Base-by-base conservation (phyloP, 2,113 vertebrate genomes). In the Myiozetetes cayanensis region DNA sequence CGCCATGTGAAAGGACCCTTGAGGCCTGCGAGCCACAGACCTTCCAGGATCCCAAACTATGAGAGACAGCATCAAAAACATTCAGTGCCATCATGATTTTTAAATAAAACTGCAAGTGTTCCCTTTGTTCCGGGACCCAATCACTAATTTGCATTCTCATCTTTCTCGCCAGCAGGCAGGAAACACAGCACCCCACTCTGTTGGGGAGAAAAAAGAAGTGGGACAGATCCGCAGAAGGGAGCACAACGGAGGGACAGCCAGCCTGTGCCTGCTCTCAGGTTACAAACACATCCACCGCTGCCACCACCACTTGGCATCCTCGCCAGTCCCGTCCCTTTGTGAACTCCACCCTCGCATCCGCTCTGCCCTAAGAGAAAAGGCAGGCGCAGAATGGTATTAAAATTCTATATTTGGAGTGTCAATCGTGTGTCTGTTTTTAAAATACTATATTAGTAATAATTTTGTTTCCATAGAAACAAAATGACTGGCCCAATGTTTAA, bases 401-500 rank as follows among this genome's bases (percentile, higher is more conserved):
- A 97, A 90, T 94, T 97, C 95, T 97, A 95, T 97, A 96, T 97
- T 97, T 97, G 96, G 95, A 97, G 95, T 97, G 96, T 97, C 96
- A 96, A 85, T 84, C 18, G 74, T 89, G 94, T 96, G 89, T 95
- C 94, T 96, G 92, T 79, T 97, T 97, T 95, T 91, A 88, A 97
- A 97, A 96, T 95, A 94, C 89, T 90, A 35, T 81, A 97, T 97
- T 97, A 96, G 80, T 89, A 94, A 96, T 96, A 95, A 93, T 95
- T 95, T 91, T 92, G 90, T 95, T 96, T 95, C 94, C 93, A 87
- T 96, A 61, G 93, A 90, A 94, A 96, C 89, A 90, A 85, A 92
- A 78, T 82, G 49, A 82, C 79, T 92, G 88, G 87, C 71, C 81
- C 41, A 8, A 24, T 71, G 66, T 81, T 95, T 95, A 93, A 95